These are phyloP conservation scores for Holothuria glaberrima DNA, from an alignment of 35 echinoderm and acorn worm genomes.

Conservation along the genomic window DNA sequence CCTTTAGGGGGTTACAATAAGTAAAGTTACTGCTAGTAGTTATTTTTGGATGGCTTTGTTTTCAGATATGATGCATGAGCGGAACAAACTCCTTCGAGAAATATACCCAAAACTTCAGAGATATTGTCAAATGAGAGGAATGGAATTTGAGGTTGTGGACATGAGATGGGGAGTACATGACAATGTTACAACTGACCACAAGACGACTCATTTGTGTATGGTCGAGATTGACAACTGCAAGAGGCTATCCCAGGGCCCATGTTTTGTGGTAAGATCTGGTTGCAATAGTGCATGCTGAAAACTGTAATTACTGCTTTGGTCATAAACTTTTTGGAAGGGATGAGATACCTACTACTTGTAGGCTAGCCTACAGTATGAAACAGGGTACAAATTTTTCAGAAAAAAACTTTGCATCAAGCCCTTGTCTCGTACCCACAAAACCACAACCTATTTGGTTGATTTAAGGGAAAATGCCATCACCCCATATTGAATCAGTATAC, in stretches of 20 bases:
- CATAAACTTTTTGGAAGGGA: no score
- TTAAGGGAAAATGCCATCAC: no score
- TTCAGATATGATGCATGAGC: conserved; percentile 77
- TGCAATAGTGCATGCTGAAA: not conserved
- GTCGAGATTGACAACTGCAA: conserved; percentile 80
- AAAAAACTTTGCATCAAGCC: no score
- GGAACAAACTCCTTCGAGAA: conserved; percentile 75
- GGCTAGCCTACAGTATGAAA: no score
- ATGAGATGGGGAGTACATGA: conserved; percentile 89
- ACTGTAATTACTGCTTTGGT: no score
- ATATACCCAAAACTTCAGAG: conserved; percentile 70
- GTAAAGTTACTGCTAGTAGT: not conserved
- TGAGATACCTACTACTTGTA: no score
- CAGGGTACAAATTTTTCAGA: no score
- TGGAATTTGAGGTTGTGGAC: conserved; percentile 90
- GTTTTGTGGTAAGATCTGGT: conserved; percentile 77
- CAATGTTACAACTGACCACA: conserved; percentile 77
- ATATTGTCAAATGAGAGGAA: conserved; percentile 72
- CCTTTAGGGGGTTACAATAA: no score
- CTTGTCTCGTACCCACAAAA: no score
- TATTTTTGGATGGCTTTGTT: not conserved
- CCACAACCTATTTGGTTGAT: no score
- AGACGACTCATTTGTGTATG: conserved; percentile 81
- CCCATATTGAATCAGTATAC: no score
- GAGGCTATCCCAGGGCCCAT: conserved; percentile 77